Percentiles rank a stretch among this genome's conserved stretches.
These are phyloP conservation scores for Lateolabrax maculatus DNA, from an alignment of 2,797 vertebrate species.

Conservation along the genomic window DNA sequence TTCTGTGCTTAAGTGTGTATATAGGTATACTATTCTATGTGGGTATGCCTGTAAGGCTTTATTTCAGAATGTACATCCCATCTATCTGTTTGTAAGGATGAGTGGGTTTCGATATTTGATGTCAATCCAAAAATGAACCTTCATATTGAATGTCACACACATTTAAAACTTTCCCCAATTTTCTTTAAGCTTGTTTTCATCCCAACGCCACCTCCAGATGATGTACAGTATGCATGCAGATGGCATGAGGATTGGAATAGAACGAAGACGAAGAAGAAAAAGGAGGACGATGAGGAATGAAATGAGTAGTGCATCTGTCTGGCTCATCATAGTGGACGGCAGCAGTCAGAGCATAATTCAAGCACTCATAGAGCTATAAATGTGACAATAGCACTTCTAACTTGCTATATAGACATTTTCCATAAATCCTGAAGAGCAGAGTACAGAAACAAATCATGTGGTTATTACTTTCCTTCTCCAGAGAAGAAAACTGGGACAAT, in stretches of 20 bases:
- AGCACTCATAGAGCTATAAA: neutral
- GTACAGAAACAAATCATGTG: neutral
- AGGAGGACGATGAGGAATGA: neutral
- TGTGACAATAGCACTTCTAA: neutral
- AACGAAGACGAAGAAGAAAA: neutral
- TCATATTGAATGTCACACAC: constrained; percentile 19
- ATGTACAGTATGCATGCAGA: neutral
- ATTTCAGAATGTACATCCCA: constrained; percentile 2
- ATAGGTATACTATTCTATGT: neutral
- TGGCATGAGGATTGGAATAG: neutral
- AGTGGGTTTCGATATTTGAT: neutral
- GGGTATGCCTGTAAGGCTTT: constrained; percentile 11
- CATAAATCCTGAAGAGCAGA: neutral
- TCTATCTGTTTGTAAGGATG: neutral
- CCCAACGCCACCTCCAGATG: neutral
- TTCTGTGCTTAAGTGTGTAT: neutral
- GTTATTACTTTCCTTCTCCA: neutral
- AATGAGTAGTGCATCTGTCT: neutral
- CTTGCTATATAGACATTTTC: no score
- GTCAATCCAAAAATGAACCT: neutral
- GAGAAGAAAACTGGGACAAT: neutral
- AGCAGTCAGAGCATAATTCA: neutral
- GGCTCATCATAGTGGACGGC: neutral
- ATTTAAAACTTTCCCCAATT: neutral
- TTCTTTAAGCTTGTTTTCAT: constrained; percentile 4